A percentile compares a stretch with the other conserved stretches of the same genome.
phyloP scores from a whole-genome alignment of 2,888 invertebrate species.

The Lymantria dispar region DNA sequence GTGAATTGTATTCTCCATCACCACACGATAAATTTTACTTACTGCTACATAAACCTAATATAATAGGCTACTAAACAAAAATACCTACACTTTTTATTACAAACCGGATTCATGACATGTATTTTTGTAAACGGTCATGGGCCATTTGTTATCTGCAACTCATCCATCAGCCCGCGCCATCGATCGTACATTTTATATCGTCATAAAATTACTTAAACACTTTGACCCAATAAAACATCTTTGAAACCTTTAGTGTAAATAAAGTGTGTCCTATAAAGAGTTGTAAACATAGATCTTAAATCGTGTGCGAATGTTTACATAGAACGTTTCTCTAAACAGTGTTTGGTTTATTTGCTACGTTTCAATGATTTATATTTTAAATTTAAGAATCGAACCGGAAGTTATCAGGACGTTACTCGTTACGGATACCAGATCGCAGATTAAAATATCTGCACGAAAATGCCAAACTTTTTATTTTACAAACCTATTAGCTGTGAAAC shows the following conservation, averaged over 20 bases:
- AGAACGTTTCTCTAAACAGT: conserved; percentile 58
- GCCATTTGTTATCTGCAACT: conserved; percentile 16
- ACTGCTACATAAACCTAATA: too few species aligned
- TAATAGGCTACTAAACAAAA: too few species aligned
- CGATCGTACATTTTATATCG: conserved; percentile 15
- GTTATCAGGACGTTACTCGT: background rate
- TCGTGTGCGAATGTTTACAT: conserved; percentile 69
- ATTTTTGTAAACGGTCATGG: conserved; percentile 19
- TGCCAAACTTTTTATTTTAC: too few species aligned
- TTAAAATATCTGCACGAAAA: too few species aligned
- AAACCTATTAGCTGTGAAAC: too few species aligned
- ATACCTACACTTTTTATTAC: background rate
- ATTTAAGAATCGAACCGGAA: background rate
- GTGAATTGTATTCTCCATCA: too few species aligned
- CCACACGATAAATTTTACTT: too few species aligned
- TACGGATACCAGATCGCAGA: background rate
- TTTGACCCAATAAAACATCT: conserved; percentile 29
- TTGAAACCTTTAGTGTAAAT: conserved; percentile 20
- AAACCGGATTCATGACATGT: conserved; percentile 16
- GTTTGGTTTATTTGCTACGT: conserved; percentile 44
- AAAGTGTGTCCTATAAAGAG: conserved; percentile 32
- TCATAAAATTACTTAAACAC: conserved; percentile 25
- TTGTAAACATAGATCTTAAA: conserved; percentile 33
- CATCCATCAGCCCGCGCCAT: conserved; percentile 18
- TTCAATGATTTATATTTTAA: background rate